phyloP scores from a whole-genome alignment of 2,888 invertebrate genomes.

The Orchesellides sinensis region DNA sequence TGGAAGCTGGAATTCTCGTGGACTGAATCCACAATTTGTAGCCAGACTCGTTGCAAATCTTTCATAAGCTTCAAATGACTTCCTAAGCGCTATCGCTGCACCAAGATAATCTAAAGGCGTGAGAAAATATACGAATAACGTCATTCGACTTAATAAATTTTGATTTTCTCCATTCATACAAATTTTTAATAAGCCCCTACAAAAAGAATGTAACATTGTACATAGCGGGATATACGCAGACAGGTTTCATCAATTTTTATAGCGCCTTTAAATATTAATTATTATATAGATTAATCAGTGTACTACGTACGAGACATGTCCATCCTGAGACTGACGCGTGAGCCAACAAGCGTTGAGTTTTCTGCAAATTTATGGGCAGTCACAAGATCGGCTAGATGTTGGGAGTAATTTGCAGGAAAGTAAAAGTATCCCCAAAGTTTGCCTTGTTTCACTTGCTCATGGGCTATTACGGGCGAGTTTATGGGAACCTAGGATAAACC shows the following conservation, averaged over 20 bases:
- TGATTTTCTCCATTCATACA: background rate
- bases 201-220: background rate
- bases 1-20: conserved; percentile 42
- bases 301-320: conserved; percentile 49
- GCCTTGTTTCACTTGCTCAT: conserved; percentile 9
- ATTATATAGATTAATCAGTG: background rate
- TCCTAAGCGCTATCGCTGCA: conserved; percentile 22
- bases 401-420: conserved; percentile 37
- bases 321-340: conserved; percentile 32
- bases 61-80: conserved; percentile 24
- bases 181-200: background rate
- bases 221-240: background rate
- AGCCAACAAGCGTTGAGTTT: conserved; percentile 48
- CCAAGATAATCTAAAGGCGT: conserved; percentile 53
- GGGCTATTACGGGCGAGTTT: conserved; percentile 18
- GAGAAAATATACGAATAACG: too few species aligned
- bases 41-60: conserved; percentile 36
- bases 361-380: conserved; percentile 33
- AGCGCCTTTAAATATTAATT: background rate
- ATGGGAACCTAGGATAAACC: conserved; percentile 32
- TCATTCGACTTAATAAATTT: background rate
- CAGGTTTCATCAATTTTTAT: background rate
- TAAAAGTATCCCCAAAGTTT: conserved; percentile 49
- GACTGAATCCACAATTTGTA: conserved; percentile 6
- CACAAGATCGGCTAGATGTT: conserved; percentile 18